Evolutionary conservation across 1,140 invertebrate species (phyloP).

Genomic region (Nasonia vitripennis): DNA sequence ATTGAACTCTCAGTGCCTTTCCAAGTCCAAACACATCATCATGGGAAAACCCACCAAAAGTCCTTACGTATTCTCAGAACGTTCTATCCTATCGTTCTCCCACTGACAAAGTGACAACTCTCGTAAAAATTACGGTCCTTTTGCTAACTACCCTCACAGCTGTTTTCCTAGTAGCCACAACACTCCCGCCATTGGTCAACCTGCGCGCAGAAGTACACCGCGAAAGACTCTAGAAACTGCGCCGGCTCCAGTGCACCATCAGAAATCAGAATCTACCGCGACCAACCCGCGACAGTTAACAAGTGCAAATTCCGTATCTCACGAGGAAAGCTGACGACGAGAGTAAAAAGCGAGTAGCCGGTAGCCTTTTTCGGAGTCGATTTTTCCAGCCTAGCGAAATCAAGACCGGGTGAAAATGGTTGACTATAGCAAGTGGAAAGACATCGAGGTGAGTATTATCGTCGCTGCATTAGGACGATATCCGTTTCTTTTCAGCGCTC

Average conservation of each 20-base stretch:
- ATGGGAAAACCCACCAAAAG: not conserved
- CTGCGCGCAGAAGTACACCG: not conserved
- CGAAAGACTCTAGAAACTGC: not conserved
- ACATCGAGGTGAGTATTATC: constrained; percentile 88
- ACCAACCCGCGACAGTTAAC: not conserved
- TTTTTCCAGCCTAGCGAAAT: not conserved
- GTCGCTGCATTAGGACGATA: not conserved
- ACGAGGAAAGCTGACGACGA: not conserved
- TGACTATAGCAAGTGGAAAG: constrained; percentile 97
- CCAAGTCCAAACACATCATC: not conserved
- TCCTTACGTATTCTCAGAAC: not conserved
- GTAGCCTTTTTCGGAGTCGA: not conserved
- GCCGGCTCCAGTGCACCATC: too few species aligned
- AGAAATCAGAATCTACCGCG: too few species aligned
- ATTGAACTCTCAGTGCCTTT: too few species aligned
- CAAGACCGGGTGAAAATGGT: constrained; percentile 78
- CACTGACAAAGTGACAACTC: too few species aligned
- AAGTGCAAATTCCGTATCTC: constrained; percentile 5
- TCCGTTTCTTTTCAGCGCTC: not conserved
- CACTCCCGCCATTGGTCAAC: not conserved
- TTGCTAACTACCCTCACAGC: not conserved
- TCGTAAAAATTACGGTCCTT: too few species aligned
- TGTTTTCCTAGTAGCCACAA: not conserved
- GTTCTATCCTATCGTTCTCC: too few species aligned
- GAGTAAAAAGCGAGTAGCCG: not conserved